A percentile compares a stretch with the other conserved stretches of the same genome.
Conservation (phyloP, 2,797 vertebrate species). For the Manis javanica region DNA sequence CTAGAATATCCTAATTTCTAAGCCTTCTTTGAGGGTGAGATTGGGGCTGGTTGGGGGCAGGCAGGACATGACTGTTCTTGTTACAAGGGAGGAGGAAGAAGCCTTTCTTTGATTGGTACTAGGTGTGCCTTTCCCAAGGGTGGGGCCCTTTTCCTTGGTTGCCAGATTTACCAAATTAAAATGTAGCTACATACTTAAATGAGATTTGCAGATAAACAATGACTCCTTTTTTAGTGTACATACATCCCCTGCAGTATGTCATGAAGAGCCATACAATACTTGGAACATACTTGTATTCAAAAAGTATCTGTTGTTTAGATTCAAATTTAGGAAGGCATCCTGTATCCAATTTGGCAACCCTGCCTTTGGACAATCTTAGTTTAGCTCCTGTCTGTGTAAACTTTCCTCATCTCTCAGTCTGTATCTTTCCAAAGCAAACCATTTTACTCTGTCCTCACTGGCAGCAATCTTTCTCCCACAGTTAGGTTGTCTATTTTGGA, state of each 20-base stretch:
- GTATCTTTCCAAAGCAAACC: neutral
- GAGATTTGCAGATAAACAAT: neutral
- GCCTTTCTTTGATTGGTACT: neutral
- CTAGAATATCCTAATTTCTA: neutral
- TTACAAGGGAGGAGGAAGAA: neutral
- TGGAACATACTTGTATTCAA: neutral
- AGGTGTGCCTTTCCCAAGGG: neutral
- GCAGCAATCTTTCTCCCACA: neutral
- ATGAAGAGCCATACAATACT: neutral
- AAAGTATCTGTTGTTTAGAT: neutral
- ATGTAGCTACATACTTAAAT: neutral
- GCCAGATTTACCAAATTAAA: constrained; percentile 24
- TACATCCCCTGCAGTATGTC: neutral
- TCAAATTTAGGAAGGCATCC: neutral
- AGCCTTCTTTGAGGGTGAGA: neutral
- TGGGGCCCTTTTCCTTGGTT: neutral
- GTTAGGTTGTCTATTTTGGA: neutral
- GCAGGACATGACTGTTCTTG: neutral
- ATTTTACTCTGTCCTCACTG: neutral
- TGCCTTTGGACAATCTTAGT: neutral
- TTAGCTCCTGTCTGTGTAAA: neutral
- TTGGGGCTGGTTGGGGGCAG: no score
- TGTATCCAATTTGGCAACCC: neutral
- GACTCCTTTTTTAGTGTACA: neutral
- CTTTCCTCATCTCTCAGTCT: neutral